Percentiles rank a stretch among this genome's conserved stretches.
These are phyloP conservation scores for Phaethornis superciliosus DNA, from an alignment of 2,113 vertebrate species.

Conservation along the genomic window DNA sequence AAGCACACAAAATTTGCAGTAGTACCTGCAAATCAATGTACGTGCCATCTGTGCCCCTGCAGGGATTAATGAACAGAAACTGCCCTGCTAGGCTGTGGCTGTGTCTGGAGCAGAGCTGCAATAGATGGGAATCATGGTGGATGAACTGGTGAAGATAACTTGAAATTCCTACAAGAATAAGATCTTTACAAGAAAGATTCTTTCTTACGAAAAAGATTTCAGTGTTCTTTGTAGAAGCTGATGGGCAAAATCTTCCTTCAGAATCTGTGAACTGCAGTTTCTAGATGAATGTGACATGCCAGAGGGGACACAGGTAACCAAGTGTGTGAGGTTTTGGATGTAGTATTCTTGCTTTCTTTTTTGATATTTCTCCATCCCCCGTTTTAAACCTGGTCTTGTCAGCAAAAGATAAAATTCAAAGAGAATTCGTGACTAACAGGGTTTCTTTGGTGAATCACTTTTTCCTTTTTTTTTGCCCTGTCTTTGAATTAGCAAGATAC, in stretches of 20 bases:
- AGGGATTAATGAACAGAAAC: background rate
- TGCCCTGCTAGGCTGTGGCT: background rate
- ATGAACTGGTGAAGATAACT: background rate
- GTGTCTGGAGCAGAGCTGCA: background rate
- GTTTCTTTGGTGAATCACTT: conserved; percentile 7
- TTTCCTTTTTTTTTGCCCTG: background rate
- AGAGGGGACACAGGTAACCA: background rate
- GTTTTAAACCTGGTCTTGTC: background rate
- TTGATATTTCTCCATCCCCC: background rate
- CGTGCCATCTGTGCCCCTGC: background rate
- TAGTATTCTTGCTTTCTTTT: background rate
- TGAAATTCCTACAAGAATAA: background rate
- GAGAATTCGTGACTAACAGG: conserved; percentile 11
- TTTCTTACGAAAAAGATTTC: background rate
- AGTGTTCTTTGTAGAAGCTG: background rate
- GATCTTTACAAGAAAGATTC: no score
- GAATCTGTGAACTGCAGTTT: background rate
- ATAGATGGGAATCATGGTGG: background rate
- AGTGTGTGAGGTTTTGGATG: background rate
- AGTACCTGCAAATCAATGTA: background rate
- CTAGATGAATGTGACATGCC: background rate
- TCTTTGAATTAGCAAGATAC: background rate
- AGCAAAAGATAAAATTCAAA: background rate
- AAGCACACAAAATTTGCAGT: no score
- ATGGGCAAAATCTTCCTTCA: background rate